These are phyloP conservation scores for Orycteropus afer DNA, from an alignment of 2,113 vertebrate genomes.

Conservation along the genomic window DNA sequence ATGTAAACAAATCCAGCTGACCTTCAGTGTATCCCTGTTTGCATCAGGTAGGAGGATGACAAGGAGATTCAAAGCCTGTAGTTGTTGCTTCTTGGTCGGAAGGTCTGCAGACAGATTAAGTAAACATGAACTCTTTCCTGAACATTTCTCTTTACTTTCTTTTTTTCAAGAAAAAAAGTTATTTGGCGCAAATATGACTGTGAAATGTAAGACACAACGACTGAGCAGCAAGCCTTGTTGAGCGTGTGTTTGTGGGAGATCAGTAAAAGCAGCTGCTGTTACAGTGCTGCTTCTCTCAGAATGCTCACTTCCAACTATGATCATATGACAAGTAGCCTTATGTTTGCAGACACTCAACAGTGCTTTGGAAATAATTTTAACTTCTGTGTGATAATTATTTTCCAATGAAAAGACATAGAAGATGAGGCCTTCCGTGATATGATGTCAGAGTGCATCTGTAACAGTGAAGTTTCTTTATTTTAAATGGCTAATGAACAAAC, in stretches of 20 bases:
- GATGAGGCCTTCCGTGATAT: background rate
- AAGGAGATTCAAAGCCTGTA: slow-evolving; percentile 97
- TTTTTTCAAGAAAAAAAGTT: slow-evolving; percentile 23
- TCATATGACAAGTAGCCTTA: slow-evolving; percentile 53
- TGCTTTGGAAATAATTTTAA: slow-evolving; percentile 73
- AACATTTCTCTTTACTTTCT: slow-evolving; percentile 27
- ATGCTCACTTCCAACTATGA: slow-evolving; percentile 73
- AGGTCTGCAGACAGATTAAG: slow-evolving; percentile 89
- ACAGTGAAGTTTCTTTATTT: background rate
- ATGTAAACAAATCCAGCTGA: slow-evolving; percentile 78
- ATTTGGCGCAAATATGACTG: slow-evolving; percentile 34
- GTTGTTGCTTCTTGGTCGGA: slow-evolving; percentile 92
- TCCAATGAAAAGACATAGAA: slow-evolving; percentile 39
- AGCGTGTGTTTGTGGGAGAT: slow-evolving; percentile 50
- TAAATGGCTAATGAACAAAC: background rate
- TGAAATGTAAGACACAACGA: background rate
- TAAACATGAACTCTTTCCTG: background rate
- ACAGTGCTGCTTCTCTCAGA: slow-evolving; percentile 16
- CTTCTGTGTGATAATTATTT: slow-evolving; percentile 59
- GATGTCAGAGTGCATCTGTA: background rate
- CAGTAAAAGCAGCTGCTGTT: slow-evolving; percentile 51
- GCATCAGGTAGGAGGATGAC: slow-evolving; percentile 94
- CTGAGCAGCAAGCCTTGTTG: slow-evolving; percentile 47
- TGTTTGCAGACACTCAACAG: slow-evolving; percentile 74
- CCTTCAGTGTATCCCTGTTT: slow-evolving; percentile 96